Evolutionary conservation across 1,140 invertebrate species (phyloP), one percentile per base, ranked within the genome.

Genomic region (Caenorhabditis inopinata): DNA sequence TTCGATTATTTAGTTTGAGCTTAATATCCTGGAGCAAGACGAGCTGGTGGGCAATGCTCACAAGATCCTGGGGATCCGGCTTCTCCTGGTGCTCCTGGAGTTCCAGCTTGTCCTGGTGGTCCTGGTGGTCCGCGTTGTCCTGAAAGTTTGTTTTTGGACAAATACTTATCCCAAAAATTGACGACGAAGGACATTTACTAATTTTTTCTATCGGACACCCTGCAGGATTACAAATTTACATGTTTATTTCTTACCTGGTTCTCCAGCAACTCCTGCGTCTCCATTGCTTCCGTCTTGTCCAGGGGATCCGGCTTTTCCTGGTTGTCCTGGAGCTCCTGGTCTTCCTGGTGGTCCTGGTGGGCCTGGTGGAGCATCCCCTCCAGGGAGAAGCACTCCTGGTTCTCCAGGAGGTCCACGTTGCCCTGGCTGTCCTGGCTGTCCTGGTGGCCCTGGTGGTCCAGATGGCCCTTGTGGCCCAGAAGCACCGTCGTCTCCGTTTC

Each of bases 1-100:
- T 23, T 48, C n/a, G n/a, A n/a, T n/a, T n/a, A n/a, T n/a, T n/a
- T n/a, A 5, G 38, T 14, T 7, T 42, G 14, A 42, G 38, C 38
- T 68, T 85, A 86, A 83, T 86, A 86, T 82, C 85, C 85, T 32
- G 85, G 85, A 48, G 85, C 86, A 27, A 88, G 78, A 79, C 86
- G 68, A n/a, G 86, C 87, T 32, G 86, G 83, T 38, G 86, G 87
- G 53, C 86, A 87, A 62, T 88, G 87, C 25, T 87, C 86, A 83
- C 86, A 87, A 25, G 80, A 58, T 32, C 86, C 86, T 21, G 81
- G 82, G 21, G 82, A 73, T 45, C 87, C 86, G 18, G 83, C 62
- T 23, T 58, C 51, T 76, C 85, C 85, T 42, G 81, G 47, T 27
- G 78, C 45, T 78, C 85, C 85, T 25, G 76, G 47, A 21, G 51